Conservation (phyloP, 2,797 vertebrate species). For the Artibeus lituratus region DNA sequence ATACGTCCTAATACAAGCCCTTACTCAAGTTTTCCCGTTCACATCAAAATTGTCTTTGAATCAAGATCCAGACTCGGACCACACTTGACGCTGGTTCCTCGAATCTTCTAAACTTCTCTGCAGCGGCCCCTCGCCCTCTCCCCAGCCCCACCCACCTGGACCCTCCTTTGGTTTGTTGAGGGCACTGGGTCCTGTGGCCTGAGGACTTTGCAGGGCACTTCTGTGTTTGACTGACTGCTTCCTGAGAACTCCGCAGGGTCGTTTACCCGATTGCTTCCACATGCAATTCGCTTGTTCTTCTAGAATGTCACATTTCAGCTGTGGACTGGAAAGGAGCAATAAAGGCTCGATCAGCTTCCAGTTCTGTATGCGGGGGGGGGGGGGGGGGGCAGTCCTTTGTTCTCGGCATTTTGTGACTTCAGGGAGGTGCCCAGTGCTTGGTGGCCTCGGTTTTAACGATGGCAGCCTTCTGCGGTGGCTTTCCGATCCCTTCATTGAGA, state of each 20-base stretch:
- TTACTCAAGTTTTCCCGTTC: not conserved
- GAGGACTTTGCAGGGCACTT: not conserved
- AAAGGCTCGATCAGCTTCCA: not conserved
- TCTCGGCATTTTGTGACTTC: not conserved
- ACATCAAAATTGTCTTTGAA: not conserved
- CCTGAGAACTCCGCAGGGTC: not conserved
- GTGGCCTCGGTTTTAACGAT: not conserved
- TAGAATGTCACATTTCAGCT: not conserved
- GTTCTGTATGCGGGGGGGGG: not conserved
- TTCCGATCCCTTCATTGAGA: not conserved
- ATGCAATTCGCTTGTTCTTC: not conserved
- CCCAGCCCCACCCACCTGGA: not conserved
- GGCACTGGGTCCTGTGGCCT: not conserved
- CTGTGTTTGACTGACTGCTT: not conserved
- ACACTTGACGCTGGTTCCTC: not conserved
- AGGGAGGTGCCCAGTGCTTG: not conserved
- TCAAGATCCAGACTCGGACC: not conserved
- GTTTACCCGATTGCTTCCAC: not conserved
- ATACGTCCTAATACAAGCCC: not conserved
- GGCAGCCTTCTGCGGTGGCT: not conserved
- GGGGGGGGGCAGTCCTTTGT: not conserved
- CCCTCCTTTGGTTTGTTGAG: not conserved
- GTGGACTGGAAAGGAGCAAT: not conserved
- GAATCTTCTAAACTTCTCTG: not conserved
- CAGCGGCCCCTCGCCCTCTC: not conserved